Percentiles rank a stretch among this genome's conserved stretches.
Conservation (phyloP, 2,888 invertebrate genomes). For the Lepidochrysops patricia region DNA sequence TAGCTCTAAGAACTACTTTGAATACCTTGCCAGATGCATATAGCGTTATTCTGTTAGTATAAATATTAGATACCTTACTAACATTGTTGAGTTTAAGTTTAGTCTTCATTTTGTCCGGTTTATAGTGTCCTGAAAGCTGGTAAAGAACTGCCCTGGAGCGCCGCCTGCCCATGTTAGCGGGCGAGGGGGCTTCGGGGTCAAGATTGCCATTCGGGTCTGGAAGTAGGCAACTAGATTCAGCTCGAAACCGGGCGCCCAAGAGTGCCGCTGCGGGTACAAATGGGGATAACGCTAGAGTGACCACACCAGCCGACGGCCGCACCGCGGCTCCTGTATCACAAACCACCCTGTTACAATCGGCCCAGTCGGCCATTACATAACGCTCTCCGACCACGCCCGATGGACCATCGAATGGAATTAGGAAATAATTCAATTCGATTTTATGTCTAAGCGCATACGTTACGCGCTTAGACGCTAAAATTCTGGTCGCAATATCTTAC, state of each 20-base stretch:
- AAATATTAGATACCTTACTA: constrained; percentile 67
- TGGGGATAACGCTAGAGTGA: constrained; percentile 77
- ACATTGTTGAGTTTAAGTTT: constrained; percentile 97
- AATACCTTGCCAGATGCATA: background rate
- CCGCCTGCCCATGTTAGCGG: constrained; percentile 92
- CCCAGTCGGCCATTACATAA: constrained; percentile 21
- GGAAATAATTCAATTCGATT: background rate
- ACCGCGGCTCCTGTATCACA: constrained; percentile 73
- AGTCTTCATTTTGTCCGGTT: constrained; percentile 93
- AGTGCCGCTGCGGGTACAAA: constrained; percentile 83
- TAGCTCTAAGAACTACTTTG: background rate
- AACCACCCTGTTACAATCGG: constrained; percentile 65
- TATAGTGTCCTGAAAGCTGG: constrained; percentile 97
- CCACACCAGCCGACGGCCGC: constrained; percentile 75
- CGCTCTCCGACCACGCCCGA: background rate
- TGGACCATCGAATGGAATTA: too few relatives aligned
- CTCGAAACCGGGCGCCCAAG: constrained; percentile 85
- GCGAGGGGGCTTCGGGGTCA: constrained; percentile 86
- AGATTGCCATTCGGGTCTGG: constrained; percentile 88
- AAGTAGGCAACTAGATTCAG: constrained; percentile 86
- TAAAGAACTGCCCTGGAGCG: constrained; percentile 96
- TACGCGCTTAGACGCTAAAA: background rate
- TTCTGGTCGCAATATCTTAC: background rate
- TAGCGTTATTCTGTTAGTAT: background rate
- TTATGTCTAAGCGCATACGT: background rate